Conservation (phyloP, 1,140 invertebrate genomes). For the Campoletis sonorensis region DNA sequence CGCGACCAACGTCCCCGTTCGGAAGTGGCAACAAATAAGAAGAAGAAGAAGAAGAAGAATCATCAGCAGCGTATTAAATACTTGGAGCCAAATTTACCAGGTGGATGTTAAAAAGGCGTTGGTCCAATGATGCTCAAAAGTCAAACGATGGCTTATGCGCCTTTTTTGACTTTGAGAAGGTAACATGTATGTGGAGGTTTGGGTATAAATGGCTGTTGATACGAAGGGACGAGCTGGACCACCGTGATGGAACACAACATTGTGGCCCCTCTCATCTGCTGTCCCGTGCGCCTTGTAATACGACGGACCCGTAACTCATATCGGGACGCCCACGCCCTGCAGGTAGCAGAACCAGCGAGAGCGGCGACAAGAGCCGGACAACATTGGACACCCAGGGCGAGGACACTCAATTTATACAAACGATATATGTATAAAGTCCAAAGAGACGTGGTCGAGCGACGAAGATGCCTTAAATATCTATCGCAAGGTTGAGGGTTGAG, state of each 20-base stretch:
- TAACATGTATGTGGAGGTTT: too few species aligned
- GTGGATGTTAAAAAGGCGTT: background rate
- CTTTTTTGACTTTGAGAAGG: background rate
- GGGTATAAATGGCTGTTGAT: constrained; percentile 72
- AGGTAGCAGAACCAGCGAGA: constrained; percentile 66
- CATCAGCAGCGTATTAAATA: too few species aligned
- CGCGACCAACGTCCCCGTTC: background rate
- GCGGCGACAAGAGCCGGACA: constrained; percentile 72
- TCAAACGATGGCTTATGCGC: background rate
- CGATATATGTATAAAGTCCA: constrained; percentile 29
- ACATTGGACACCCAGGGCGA: constrained; percentile 75
- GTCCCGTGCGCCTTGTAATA: constrained; percentile 66
- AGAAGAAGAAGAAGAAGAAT: too few species aligned
- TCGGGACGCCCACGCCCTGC: constrained; percentile 73
- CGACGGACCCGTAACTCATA: constrained; percentile 77
- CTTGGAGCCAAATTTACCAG: too few species aligned
- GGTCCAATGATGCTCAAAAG: background rate
- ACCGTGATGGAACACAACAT: constrained; percentile 63
- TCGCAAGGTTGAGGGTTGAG: constrained; percentile 34
- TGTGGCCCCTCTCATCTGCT: constrained; percentile 47
- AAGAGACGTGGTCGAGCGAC: constrained; percentile 2
- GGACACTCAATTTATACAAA: constrained; percentile 73
- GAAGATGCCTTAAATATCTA: constrained; percentile 6
- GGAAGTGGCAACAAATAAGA: background rate
- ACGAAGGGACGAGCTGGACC: constrained; percentile 67